Percentiles rank a stretch among this genome's conserved stretches.
These are phyloP conservation scores for Leucosticte australis DNA, from an alignment of 2,113 vertebrate genomes.

Conservation along the genomic window DNA sequence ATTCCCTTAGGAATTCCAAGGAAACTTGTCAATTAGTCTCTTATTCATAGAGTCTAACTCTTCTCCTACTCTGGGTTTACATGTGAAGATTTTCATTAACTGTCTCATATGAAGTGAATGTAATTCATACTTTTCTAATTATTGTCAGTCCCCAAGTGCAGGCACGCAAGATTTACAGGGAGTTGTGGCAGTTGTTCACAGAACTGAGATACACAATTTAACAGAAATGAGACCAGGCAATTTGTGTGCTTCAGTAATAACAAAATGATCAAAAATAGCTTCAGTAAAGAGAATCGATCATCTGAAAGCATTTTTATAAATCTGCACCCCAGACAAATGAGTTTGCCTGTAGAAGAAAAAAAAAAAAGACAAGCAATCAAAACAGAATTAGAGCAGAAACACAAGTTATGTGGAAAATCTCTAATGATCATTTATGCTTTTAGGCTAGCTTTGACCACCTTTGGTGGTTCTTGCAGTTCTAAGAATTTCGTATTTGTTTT, in stretches of 20 bases:
- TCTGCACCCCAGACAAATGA: neutral
- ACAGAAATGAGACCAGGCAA: neutral
- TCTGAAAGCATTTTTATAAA: neutral
- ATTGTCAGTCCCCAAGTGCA: neutral
- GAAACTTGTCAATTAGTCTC: neutral
- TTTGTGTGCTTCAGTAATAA: neutral
- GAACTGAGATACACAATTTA: neutral
- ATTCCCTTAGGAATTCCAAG: neutral
- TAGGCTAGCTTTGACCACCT: neutral
- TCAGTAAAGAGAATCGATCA: neutral
- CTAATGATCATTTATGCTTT: neutral
- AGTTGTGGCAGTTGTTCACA: neutral
- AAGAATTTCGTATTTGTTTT: neutral
- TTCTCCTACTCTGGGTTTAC: neutral
- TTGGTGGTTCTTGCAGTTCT: neutral
- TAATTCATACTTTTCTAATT: neutral
- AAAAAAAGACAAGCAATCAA: neutral
- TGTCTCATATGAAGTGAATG: neutral
- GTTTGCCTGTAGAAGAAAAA: neutral
- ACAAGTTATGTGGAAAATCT: neutral
- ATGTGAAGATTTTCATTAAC: neutral
- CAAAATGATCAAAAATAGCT: conserved; percentile 16
- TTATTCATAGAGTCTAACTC: neutral
- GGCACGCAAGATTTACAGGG: neutral
- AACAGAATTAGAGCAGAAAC: neutral